Conservation (phyloP, 2,113 vertebrate genomes). For the Megaptera novaeangliae region DNA sequence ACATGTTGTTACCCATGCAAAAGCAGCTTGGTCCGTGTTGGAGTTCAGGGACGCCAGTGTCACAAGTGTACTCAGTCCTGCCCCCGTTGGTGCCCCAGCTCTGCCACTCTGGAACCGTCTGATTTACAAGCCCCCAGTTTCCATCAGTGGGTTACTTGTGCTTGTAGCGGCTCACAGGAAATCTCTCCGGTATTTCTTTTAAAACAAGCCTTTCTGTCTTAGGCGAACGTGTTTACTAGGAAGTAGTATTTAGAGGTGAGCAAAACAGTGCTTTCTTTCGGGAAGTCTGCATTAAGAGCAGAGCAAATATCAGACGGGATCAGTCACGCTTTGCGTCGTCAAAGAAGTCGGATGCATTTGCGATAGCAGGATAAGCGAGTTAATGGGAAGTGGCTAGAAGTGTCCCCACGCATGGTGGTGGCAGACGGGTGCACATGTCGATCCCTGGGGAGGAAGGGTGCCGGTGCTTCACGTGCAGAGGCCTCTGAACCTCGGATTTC, state of each 20-base stretch:
- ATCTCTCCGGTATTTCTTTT: neutral
- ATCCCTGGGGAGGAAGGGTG: neutral
- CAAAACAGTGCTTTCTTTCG: neutral
- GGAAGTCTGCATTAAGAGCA: neutral
- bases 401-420: neutral
- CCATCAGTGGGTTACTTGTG: neutral
- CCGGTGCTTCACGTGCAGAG: neutral
- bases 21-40: neutral
- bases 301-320: neutral
- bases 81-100: rapidly evolving
- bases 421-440: neutral
- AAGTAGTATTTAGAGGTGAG: neutral
- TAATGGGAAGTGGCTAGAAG: neutral
- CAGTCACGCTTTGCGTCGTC: neutral
- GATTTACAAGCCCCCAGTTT: neutral
- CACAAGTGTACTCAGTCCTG: rapidly evolving
- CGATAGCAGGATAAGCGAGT: neutral
- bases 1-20: rapidly evolving
- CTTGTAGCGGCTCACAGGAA: neutral
- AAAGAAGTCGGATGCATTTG: neutral
- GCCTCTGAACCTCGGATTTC: neutral
- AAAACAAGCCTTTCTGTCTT: neutral
- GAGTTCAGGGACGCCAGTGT: neutral
- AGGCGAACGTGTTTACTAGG: neutral
- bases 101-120: neutral